A percentile compares a stretch with the other conserved stretches of the same genome.
Evolutionary conservation across 2,113 vertebrate genomes (phyloP).

Genomic region (Paramormyrops kingsleyae): DNA sequence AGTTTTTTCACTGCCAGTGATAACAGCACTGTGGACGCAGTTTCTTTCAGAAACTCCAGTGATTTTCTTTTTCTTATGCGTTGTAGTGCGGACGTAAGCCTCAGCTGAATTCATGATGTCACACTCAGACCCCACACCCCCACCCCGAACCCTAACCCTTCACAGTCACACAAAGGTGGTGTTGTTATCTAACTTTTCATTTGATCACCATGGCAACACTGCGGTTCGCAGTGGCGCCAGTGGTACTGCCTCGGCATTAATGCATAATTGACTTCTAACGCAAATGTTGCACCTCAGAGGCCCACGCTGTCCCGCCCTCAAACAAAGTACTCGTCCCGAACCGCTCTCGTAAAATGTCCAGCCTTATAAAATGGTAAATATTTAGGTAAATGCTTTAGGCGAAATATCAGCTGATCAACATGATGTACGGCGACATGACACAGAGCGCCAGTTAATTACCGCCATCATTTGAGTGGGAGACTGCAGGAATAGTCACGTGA

Average conservation of each 20-base stretch:
- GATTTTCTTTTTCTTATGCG: not conserved
- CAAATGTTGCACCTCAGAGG: not conserved
- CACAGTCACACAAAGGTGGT: not conserved
- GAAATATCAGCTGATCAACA: not conserved
- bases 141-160: not conserved
- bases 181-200: not conserved
- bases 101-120: too few relatives aligned
- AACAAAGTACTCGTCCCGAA: not conserved
- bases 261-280: not conserved
- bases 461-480: not conserved
- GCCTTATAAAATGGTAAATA: not conserved
- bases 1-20: too few relatives aligned
- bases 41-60: not conserved
- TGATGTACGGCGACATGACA: not conserved
- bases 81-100: not conserved
- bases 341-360: not conserved
- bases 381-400: not conserved
- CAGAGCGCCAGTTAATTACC: not conserved
- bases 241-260: not conserved
- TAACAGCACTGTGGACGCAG: not conserved
- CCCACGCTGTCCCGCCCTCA: not conserved
- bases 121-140: not conserved
- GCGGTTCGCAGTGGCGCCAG: not conserved
- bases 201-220: not conserved
- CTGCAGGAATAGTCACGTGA: not conserved